A percentile compares a stretch with the other conserved stretches of the same genome.
These are phyloP conservation scores for Penaeus chinensis DNA, from an alignment of 1,140 invertebrate genomes.

Conservation along the genomic window DNA sequence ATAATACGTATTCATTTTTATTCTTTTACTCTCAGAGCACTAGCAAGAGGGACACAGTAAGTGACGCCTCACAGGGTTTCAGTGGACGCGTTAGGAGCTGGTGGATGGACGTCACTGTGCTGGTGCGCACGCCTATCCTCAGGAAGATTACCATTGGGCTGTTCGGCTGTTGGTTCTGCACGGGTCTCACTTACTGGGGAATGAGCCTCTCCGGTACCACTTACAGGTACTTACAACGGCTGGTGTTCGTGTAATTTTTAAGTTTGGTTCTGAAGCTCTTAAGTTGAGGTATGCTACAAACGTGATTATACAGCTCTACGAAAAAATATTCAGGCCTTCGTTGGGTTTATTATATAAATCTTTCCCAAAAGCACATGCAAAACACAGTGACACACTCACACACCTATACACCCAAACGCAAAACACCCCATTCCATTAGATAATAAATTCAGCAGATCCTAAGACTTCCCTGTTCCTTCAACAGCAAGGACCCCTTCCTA, in stretches of 20 bases:
- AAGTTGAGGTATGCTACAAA: too few relatives aligned
- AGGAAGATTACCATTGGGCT: conserved; percentile 79
- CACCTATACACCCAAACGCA: too few relatives aligned
- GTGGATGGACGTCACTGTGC: conserved; percentile 27
- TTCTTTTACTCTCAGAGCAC: neutral
- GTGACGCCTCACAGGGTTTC: neutral
- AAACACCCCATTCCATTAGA: neutral
- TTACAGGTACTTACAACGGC: conserved; percentile 33
- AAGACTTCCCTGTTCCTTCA: conserved; percentile 14
- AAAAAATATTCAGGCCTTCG: too few relatives aligned
- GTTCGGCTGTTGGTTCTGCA: conserved; percentile 81
- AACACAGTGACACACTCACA: too few relatives aligned
- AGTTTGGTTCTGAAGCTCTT: neutral
- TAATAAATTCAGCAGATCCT: neutral
- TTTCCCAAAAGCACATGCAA: too few relatives aligned
- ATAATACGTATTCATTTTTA: too few relatives aligned
- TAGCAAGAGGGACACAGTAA: neutral
- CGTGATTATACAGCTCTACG: too few relatives aligned
- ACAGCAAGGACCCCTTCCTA: conserved; percentile 57
- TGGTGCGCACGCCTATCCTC: conserved; percentile 74
- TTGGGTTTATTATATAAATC: too few relatives aligned
- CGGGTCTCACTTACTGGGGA: conserved; percentile 78
- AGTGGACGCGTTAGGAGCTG: neutral
- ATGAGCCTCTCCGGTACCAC: conserved; percentile 74
- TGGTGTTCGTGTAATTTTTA: neutral